Evolutionary conservation across 2,113 vertebrate genomes (phyloP), one percentile per base, ranked within the genome.

Genomic region (Accipiter virgatus): DNA sequence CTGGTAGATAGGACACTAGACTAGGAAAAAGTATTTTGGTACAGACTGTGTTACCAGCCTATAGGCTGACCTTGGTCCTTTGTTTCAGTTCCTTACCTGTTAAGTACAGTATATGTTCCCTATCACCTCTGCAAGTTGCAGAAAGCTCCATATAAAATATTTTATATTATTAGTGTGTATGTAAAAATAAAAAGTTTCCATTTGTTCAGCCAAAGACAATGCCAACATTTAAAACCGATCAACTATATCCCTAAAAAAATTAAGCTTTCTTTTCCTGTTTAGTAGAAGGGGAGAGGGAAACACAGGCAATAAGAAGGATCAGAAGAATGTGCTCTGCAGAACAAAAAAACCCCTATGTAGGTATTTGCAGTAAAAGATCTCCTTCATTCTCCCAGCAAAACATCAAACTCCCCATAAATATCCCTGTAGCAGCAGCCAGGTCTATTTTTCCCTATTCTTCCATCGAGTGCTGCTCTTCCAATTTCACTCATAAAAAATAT

Each of bases 401-500:
- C n/a, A 91, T 42, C 14, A 85, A 92, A 65, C 23, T 77, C 34
- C 48, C 34, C 75, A 95, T 91, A 93, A 86, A 65, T 91, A 93
- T 67, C 13, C 75, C 32, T 74, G 12, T 70, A 84, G n/a, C 43
- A 85, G 82, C 8, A 82, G 77, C 17, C 29, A 86, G 17, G 31
- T 83, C 26, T 22, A 14, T 81, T 96, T 96, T 68, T 19, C 14
- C 18, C 58, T 43, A 59, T 55, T 86, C 65, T 85, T n/a, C 55
- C 40, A 78, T 38, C 77, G 85, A 74, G 74, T 36, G 2, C 18
- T 96, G 20, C 42, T 97, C 50, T 93, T 96, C 42, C 82, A 95
- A 79, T 91, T 95, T 96, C 90, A 75, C 75, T 96, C 59, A 77
- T 92, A 96, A 97, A 94, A 92, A 91, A 86, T 95, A 93, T 85